Evolutionary conservation across 2,113 vertebrate genomes (phyloP), one percentile per base, ranked within the genome.

Genomic region (Brevimyrus niger): DNA sequence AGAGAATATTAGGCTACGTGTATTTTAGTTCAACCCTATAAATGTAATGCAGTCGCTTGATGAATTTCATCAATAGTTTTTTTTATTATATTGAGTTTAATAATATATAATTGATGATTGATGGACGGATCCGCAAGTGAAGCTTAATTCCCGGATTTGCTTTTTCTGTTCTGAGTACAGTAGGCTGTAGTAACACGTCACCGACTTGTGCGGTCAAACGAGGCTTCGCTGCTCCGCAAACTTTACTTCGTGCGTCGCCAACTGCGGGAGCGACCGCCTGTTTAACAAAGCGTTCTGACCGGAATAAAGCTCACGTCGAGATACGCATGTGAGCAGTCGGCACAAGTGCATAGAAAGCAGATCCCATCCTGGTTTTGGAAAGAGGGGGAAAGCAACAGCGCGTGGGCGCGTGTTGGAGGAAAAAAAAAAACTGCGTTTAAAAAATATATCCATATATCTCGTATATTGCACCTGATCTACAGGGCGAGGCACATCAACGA

Each of bases 171-270:
- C 82, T 48, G 82, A 15, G 50, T 53, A 35, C 85, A 51, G 27
- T 51, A 47, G 47, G 50, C 85, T 87, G 23, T 55, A 61, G 87
- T 65, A 87, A 65, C 48, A 61, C 87, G 87, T 61, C 87, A 87
- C 87, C 21, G 87, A 42, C 55, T n/a, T 17, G 50, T 48, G 53
- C 55, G 19, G 87, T 27, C 51, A 21, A 61, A 31, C 38, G 35
- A 55, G 87, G 21, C 7, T 21, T 27, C 38, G 15, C 17, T 5
- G 53, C 35, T 87, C 53, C 87, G 31, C 53, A 65, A 87, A 27
- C 15, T 35, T 47, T 86, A n/a, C 48, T 86, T 19, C 35, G 86
- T 58, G 86, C 53, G 53, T 38, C 38, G 15, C n/a, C 17, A 58
- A 31, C 82, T n/a, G 42, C 42, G 21, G 44, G 38, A 44, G 17